Conservation (phyloP, 2,113 vertebrate species). For the Psettodes erumei region DNA sequence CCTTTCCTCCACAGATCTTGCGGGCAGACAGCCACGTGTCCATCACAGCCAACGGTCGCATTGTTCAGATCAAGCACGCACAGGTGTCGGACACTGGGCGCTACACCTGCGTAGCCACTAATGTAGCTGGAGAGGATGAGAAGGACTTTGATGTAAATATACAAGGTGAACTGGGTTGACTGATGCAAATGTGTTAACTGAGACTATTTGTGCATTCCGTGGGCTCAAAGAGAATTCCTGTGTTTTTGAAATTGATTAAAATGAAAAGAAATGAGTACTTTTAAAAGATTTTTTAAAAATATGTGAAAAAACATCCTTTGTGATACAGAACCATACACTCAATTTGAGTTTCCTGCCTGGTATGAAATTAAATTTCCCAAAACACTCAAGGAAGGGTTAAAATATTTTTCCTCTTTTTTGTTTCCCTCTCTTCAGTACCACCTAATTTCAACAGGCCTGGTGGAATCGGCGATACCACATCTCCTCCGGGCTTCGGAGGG, state of each 20-base stretch:
- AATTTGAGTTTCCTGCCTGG: neutral
- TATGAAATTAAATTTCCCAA: neutral
- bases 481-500: conserved; percentile 70
- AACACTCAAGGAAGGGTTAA: neutral
- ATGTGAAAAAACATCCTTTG: neutral
- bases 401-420: neutral
- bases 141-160: conserved; percentile 99
- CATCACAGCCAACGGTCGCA: conserved; percentile 86
- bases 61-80: conserved; percentile 88
- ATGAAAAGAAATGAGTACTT: no score
- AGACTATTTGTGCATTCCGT: conserved; percentile 22
- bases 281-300: no score
- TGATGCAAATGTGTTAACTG: conserved; percentile 52
- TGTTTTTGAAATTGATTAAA: no score
- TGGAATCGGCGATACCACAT: conserved; percentile 79
- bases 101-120: conserved; percentile 94
- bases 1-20: conserved; percentile 83
- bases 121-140: conserved; percentile 96
- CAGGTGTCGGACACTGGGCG: conserved; percentile 94
- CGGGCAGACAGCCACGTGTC: conserved; percentile 82
- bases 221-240: conserved; percentile 13
- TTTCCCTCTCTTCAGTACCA: conserved; percentile 84
- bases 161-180: conserved; percentile 91
- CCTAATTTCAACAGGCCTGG: conserved; percentile 88
- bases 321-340: neutral